These are phyloP conservation scores for Drosophila athabasca DNA, from an alignment of 1,140 invertebrate species.

Conservation along the genomic window DNA sequence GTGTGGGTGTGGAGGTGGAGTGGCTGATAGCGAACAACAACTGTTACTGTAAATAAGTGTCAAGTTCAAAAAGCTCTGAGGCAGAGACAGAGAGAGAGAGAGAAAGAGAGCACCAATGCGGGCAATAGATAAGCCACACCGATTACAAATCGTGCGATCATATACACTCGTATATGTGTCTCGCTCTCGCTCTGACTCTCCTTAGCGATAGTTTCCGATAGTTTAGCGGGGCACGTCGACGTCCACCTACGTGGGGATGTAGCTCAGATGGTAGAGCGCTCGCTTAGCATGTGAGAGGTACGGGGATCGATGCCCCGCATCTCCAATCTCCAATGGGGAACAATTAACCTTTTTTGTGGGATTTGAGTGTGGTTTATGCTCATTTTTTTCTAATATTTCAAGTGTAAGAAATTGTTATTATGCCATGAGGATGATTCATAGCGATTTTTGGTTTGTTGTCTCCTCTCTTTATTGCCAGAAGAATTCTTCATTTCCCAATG, in stretches of 20 bases:
- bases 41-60: constrained; percentile 23
- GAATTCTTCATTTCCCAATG: no score
- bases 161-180: constrained; percentile 18
- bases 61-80: constrained; percentile 41
- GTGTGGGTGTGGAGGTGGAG: no score
- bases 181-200: not conserved
- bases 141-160: constrained; percentile 1
- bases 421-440: no score
- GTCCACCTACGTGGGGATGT: constrained; percentile 81
- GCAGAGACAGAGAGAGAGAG: not conserved
- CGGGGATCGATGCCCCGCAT: constrained; percentile 91
- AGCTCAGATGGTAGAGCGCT: constrained; percentile 94
- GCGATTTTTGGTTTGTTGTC: no score
- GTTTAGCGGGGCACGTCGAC: not conserved
- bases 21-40: no score
- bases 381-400: not conserved
- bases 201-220: constrained; percentile 17
- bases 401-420: no score
- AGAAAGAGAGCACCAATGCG: not conserved
- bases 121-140: constrained; percentile 28
- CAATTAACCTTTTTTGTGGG: no score
- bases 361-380: not conserved
- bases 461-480: no score
- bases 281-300: constrained; percentile 93
- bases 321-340: no score